Evolutionary conservation across 2,888 invertebrate species (phyloP).

Genomic region (Spatulosminthurus flaviceps): DNA sequence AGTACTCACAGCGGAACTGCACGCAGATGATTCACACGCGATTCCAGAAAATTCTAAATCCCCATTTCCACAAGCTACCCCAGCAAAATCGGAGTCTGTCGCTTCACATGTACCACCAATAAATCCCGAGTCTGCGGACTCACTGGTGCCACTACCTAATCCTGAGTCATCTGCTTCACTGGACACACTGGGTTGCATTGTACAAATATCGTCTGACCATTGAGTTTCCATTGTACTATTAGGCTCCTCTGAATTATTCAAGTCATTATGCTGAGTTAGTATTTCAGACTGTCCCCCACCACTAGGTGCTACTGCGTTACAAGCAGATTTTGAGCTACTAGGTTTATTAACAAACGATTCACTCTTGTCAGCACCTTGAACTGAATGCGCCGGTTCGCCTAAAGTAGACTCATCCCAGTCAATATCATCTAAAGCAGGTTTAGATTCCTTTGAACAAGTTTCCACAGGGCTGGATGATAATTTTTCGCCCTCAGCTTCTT

Average conservation of each 20-base stretch:
- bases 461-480: background rate
- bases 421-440: background rate
- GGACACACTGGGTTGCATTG: conserved; percentile 7
- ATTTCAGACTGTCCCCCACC: background rate
- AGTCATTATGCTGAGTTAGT: background rate
- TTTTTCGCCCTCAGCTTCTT: conserved; percentile 10
- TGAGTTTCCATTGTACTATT: conserved; percentile 15
- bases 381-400: background rate
- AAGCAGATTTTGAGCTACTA: background rate
- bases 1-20: conserved; percentile 14
- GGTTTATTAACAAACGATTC: background rate
- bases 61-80: background rate
- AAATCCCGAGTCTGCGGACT: conserved; percentile 24
- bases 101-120: conserved; percentile 27
- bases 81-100: background rate
- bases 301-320: background rate
- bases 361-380: conserved; percentile 1
- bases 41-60: background rate
- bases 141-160: conserved; percentile 40
- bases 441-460: conserved; percentile 7
- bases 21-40: conserved; percentile 13
- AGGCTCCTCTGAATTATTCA: background rate
- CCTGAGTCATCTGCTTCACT: conserved; percentile 43
- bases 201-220: conserved; percentile 20
- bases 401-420: background rate